A percentile compares a stretch with the other conserved stretches of the same genome.
Conservation (phyloP, 2,113 vertebrate genomes). For the Callipepla squamata region DNA sequence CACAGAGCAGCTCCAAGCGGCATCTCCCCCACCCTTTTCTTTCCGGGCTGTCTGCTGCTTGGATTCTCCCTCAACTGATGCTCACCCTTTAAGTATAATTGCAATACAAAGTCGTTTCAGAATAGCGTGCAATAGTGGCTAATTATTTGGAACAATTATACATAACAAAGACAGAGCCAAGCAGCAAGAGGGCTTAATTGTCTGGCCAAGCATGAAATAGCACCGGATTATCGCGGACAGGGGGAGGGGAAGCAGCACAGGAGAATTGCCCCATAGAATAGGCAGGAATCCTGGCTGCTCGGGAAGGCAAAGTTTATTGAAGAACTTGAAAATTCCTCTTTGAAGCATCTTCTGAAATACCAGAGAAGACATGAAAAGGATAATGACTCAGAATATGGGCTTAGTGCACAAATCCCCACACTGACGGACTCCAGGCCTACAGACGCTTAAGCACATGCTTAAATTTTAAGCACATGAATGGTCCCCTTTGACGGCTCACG, state of each 20-base stretch:
- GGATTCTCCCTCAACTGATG: conserved; percentile 48
- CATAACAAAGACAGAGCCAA: conserved; percentile 71
- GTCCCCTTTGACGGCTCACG: conserved; percentile 60
- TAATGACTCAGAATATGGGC: conserved; percentile 66
- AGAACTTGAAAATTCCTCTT: conserved; percentile 60
- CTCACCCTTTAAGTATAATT: conserved; percentile 67
- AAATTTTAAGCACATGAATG: conserved; percentile 69
- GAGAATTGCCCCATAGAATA: conserved; percentile 68
- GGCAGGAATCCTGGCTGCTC: conserved; percentile 59
- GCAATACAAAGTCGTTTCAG: conserved; percentile 64
- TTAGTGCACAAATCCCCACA: conserved; percentile 56
- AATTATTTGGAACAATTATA: conserved; percentile 75
- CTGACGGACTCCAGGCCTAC: conserved; percentile 43
- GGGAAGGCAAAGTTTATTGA: conserved; percentile 64
- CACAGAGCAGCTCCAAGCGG: background rate
- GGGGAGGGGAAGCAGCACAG: conserved; percentile 51
- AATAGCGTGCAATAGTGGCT: conserved; percentile 67
- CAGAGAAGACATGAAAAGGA: conserved; percentile 63
- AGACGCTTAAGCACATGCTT: conserved; percentile 63
- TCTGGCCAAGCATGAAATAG: conserved; percentile 74
- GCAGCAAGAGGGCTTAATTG: conserved; percentile 72
- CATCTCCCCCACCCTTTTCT: background rate
- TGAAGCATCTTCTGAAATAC: conserved; percentile 66
- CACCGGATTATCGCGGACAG: conserved; percentile 70
- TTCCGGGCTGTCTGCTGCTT: conserved; percentile 56